Evolutionary conservation across 2,113 vertebrate species (phyloP).

Genomic region (Microtus oregoni): DNA sequence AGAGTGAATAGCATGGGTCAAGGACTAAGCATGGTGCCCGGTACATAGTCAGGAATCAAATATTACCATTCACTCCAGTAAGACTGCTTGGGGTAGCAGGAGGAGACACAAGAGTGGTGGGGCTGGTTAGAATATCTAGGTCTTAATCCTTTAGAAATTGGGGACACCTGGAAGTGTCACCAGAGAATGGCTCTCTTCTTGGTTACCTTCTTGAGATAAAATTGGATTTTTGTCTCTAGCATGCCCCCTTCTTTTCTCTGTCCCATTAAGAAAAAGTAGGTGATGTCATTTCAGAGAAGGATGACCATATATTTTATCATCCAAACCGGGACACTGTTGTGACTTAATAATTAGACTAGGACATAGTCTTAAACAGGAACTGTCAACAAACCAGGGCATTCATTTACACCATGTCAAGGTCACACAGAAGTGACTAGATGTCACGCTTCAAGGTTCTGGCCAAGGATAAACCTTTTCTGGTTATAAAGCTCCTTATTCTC

Average conservation of each 20-base stretch:
- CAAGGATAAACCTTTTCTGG: neutral
- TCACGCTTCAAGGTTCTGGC: conserved; percentile 15
- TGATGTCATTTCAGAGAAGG: conserved; percentile 63
- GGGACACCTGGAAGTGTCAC: neutral
- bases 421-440: neutral
- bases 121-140: neutral
- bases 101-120: neutral
- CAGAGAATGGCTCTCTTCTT: neutral
- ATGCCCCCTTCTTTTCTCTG: conserved; percentile 9
- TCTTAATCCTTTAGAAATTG: neutral
- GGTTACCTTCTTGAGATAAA: conserved; percentile 28
- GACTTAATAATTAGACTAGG: conserved; percentile 60
- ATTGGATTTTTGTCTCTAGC: conserved; percentile 40
- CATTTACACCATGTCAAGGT: conserved; percentile 59
- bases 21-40: neutral
- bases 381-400: conserved; percentile 69
- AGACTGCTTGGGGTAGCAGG: neutral
- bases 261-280: conserved; percentile 66
- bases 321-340: conserved; percentile 71
- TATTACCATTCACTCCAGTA: neutral
- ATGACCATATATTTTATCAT: conserved; percentile 65
- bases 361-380: conserved; percentile 52
- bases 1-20: neutral
- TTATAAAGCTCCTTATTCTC: neutral
- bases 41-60: neutral